Base-by-base conservation (phyloP, 2,113 vertebrate species). In the Micromys minutus region DNA sequence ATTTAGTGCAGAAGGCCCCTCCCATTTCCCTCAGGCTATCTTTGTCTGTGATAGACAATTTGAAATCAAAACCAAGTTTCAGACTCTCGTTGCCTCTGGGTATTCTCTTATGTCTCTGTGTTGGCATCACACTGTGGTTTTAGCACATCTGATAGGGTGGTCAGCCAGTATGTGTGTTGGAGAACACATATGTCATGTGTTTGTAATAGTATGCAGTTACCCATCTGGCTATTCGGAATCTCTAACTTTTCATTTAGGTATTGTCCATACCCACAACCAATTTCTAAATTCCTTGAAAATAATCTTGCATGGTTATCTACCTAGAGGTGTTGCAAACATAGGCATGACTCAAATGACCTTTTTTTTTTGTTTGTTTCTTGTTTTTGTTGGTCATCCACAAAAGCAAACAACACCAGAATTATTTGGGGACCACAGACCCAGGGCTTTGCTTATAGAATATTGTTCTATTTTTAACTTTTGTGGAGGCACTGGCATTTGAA, bases 391-490 rank as follows among this genome's bases (percentile, higher is more conserved):
- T 94, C 80, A 94, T 86, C n/a, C 63, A 80, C 36, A 81, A 91
- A 57, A 90, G 67, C 69, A 95, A 95, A 96, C 69, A 81, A 90
- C 92, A 77, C 71, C 50, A 90, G 75, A 89, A 93, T 95, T 89
- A 65, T 71, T 95, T 42, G 42, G 57, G 57, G 57, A 84, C 39
- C 74, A 94, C 79, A 94, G 79, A 67, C 55, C 76, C 42, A 80
- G 50, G 84, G 72, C 36, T 93, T 94, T 97, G 75, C 91, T 97
- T 94, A 74, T 72, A 96, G 65, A 57, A 61, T 94, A 80, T 88
- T 94, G 63, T 96, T 96, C 63, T 96, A 50, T 93, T 95, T 89
- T 96, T 96, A 97, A 91, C 65, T 91, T 91, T 93, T 77, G 17
- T 93, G 90, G 2, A 16, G 63, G 74, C 67, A 87, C 69, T 96